Percentiles rank a stretch among this genome's conserved stretches.
phyloP scores from a whole-genome alignment of 2,113 vertebrate genomes.

The Chlamydotis undulata region DNA sequence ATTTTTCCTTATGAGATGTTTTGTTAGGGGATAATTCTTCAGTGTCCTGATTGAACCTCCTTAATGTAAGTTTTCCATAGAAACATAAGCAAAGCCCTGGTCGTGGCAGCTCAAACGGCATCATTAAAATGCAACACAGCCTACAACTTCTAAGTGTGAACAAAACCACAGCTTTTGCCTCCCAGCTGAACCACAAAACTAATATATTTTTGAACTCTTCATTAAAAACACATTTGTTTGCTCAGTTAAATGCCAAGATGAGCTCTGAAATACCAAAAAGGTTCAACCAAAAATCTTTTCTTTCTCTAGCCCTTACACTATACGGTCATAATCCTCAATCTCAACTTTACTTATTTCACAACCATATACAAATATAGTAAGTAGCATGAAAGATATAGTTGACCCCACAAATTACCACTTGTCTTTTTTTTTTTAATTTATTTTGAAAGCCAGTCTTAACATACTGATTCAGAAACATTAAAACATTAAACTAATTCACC shows the following conservation, averaged over 20 bases:
- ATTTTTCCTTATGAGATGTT: background rate
- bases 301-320: background rate
- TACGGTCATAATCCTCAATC: background rate
- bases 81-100: slow-evolving; percentile 3
- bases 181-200: slow-evolving; percentile 51
- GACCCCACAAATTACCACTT: background rate
- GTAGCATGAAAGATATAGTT: background rate
- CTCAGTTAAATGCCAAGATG: slow-evolving; percentile 43
- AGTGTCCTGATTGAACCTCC: background rate
- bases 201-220: slow-evolving; percentile 47
- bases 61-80: background rate
- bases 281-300: background rate
- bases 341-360: background rate
- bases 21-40: background rate
- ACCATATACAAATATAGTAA: background rate
- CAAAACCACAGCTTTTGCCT: slow-evolving; percentile 59
- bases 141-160: slow-evolving; percentile 56
- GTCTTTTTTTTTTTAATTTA: too few relatives aligned
- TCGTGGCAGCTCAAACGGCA: background rate
- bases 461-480: background rate
- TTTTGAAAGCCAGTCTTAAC: background rate
- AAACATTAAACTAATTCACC: background rate
- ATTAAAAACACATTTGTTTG: slow-evolving; percentile 62
- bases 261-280: slow-evolving; percentile 22
- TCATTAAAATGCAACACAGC: slow-evolving; percentile 42